phyloP scores from a whole-genome alignment of 2,113 vertebrate species.

The Limanda limanda region DNA sequence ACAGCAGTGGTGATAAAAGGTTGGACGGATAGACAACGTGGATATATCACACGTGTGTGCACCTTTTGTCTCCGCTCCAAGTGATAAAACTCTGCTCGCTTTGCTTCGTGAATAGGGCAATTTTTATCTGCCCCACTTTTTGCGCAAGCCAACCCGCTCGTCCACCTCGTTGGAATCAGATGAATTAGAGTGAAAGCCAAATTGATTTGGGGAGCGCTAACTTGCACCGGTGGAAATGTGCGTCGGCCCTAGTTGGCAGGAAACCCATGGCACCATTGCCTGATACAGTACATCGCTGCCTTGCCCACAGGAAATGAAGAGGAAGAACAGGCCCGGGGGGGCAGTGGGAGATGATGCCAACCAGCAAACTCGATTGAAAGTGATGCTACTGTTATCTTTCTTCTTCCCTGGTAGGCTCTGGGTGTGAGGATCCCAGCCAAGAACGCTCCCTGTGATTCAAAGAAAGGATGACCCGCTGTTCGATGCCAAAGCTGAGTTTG shows the following conservation, averaged over 20 bases:
- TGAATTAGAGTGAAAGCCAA: slow-evolving; percentile 70
- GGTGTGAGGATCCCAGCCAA: slow-evolving; percentile 30
- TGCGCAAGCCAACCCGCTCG: slow-evolving; percentile 53
- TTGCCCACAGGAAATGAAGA: slow-evolving; percentile 72
- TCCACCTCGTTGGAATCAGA: slow-evolving; percentile 43
- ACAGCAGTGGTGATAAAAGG: background rate
- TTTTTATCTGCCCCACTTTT: slow-evolving; percentile 65
- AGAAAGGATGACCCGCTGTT: slow-evolving; percentile 54
- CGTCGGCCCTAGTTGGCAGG: slow-evolving; percentile 73
- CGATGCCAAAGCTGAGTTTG: slow-evolving; percentile 39
- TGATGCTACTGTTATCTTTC: slow-evolving; percentile 51
- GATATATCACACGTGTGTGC: background rate
- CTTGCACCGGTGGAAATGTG: slow-evolving; percentile 58
- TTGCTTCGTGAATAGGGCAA: slow-evolving; percentile 48
- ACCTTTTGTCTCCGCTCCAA: slow-evolving; percentile 42
- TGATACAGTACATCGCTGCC: slow-evolving; percentile 80
- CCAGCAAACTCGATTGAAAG: slow-evolving; percentile 62
- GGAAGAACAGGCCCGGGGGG: slow-evolving; percentile 46
- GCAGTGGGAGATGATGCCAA: slow-evolving; percentile 44
- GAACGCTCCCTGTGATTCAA: slow-evolving; percentile 48
- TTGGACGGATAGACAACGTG: background rate
- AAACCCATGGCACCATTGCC: slow-evolving; percentile 71
- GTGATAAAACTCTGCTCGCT: slow-evolving; percentile 4
- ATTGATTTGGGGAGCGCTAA: slow-evolving; percentile 46
- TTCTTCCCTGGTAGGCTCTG: slow-evolving; percentile 29